These are phyloP conservation scores for Nebria salina DNA, from an alignment of 2,888 invertebrate species.

Conservation along the genomic window DNA sequence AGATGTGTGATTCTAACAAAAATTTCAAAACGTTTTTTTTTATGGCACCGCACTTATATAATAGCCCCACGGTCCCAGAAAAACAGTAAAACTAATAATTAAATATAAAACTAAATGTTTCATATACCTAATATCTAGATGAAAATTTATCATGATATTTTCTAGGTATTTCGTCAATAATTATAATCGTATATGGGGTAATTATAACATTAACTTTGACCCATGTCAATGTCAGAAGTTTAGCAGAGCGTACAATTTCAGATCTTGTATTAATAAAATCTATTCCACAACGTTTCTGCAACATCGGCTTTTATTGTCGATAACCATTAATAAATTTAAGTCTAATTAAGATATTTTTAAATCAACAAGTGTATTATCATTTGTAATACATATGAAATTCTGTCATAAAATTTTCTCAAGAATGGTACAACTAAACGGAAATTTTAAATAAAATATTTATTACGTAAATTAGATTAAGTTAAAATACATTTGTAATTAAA, in stretches of 20 bases:
- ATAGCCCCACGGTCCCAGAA: neutral
- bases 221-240: neutral
- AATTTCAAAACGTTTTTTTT: neutral
- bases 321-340: no score
- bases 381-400: no score
- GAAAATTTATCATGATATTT: neutral
- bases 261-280: neutral
- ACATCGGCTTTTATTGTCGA: neutral
- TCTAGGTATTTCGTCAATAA: neutral
- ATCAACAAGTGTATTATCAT: no score
- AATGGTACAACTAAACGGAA: no score
- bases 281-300: neutral
- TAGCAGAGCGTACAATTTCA: neutral
- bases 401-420: no score
- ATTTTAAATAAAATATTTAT: no score
- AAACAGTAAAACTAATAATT: neutral
- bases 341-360: no score
- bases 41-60: neutral
- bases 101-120: neutral
- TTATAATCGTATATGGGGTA: neutral
- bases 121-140: neutral
- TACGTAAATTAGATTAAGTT: no score
- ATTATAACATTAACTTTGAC: neutral
- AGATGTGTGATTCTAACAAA: neutral
- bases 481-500: no score